Evolutionary conservation across 2,113 vertebrate species (phyloP).

Genomic region (Cisticola juncidis): DNA sequence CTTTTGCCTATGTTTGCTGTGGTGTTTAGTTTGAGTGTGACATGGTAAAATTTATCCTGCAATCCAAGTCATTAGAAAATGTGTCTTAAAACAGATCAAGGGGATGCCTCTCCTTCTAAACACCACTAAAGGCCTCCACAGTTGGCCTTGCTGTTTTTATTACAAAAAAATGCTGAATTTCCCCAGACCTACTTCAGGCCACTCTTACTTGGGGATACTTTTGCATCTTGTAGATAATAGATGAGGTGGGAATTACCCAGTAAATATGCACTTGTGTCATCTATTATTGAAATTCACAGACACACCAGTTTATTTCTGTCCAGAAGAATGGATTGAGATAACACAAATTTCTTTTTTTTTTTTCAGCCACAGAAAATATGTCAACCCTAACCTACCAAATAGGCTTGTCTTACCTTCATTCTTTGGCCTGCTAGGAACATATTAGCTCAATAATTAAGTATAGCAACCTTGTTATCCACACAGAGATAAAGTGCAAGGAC

Average conservation of each 20-base stretch:
- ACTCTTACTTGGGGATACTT: not conserved
- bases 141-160: not conserved
- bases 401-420: not conserved
- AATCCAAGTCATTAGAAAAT: not conserved
- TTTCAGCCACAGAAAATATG: not conserved
- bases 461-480: not conserved
- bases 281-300: not conserved
- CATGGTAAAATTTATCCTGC: not conserved
- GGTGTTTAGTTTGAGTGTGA: not conserved
- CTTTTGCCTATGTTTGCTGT: not conserved
- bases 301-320: not conserved
- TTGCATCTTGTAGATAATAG: not conserved
- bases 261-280: not conserved
- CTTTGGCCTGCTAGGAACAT: not conserved
- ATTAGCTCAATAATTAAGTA: not conserved
- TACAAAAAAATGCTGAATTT: not conserved
- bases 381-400: not conserved
- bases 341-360: not conserved
- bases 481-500: not conserved
- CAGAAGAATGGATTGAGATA: not conserved
- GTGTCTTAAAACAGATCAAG: not conserved
- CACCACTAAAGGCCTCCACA: not conserved
- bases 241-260: conserved; percentile 9
- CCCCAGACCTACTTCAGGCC: not conserved
- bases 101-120: not conserved